Evolutionary conservation across 2,888 invertebrate species (phyloP), one percentile per base, ranked within the genome.

Genomic region (Teleiodes luculella): DNA sequence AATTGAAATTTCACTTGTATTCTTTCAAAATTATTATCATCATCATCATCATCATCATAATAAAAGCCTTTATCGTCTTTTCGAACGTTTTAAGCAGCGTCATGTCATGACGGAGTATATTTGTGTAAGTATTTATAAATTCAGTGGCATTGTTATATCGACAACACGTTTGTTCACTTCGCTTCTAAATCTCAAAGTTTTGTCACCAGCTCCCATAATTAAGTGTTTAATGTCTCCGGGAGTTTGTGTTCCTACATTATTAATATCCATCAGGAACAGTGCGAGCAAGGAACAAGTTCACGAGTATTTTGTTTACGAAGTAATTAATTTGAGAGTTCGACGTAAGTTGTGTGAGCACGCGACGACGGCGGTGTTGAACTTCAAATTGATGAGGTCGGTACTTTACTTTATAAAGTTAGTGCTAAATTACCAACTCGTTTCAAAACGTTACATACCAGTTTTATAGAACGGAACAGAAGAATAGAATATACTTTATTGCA

Each of bases 281-380:
- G 10, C 33, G n/a, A 33, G 24, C 24, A 24, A 20, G 47, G 24
- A 18, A 8, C n/a, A 53, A 30, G 18, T 39, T 43, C 56, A 41
- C 31, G 72, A 67, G 68, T 71, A 74, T 75, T 79, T 76, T 75
- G 79, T 79, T 76, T 75, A 75, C 77, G 74, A 78, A 78, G 71
- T 72, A 63, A 72, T 74, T 76, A 75, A 80, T 79, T 77, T 76
- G 63, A 65, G 65, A 65, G 68, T 63, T 64, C 64, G 61, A 59
- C 54, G 62, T 52, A 60, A 64, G 67, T 65, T 46, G 52, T 48
- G 47, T 54, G 28, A 39, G 56, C 54, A 55, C 47, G 55, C 52
- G 3, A 36, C 31, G 18, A 54, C 52, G 3, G 30, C 31, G 18
- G 14, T 14, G 24, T 81, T 4, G n/a, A n/a, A 28, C n/a, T 7